Percentiles rank a stretch among this genome's conserved stretches.
Conservation (phyloP, 64 coral and sea anemone species). For the Montipora efflorescens region DNA sequence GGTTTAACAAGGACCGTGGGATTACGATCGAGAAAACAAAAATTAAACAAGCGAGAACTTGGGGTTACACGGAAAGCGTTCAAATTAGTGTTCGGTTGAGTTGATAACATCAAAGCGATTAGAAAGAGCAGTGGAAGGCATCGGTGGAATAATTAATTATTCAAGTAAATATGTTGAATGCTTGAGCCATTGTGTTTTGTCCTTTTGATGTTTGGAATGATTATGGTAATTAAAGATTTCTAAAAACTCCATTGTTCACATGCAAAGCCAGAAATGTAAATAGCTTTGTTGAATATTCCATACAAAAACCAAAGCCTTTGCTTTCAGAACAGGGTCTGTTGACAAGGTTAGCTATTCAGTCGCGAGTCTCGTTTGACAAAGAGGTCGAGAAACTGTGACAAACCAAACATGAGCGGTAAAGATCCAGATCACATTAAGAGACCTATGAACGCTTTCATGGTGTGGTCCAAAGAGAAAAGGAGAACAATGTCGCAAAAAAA, state of each 20-base stretch:
- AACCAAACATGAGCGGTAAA: slow-evolving; percentile 84
- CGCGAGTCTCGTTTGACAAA: slow-evolving; percentile 63
- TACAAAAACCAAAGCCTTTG: slow-evolving; percentile 85
- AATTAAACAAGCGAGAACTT: background rate
- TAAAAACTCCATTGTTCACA: slow-evolving; percentile 98
- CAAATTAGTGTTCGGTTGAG: background rate
- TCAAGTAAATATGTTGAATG: slow-evolving; percentile 94
- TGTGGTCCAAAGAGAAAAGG: slow-evolving; percentile 86
- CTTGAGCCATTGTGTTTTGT: slow-evolving; percentile 83
- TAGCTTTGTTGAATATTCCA: slow-evolving; percentile 97
- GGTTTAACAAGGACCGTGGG: slow-evolving; percentile 75
- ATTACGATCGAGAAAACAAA: slow-evolving; percentile 43
- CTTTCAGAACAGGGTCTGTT: slow-evolving; percentile 75
- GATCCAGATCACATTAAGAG: slow-evolving; percentile 94
- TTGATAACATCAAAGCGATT: slow-evolving; percentile 6
- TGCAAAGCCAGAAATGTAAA: slow-evolving; percentile 99
- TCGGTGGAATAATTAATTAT: slow-evolving; percentile 85
- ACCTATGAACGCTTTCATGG: slow-evolving; percentile 97
- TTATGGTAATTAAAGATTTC: slow-evolving; percentile 99
- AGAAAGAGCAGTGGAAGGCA: slow-evolving; percentile 45
- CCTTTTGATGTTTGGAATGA: slow-evolving; percentile 99
- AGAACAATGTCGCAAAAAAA: slow-evolving; percentile 79
- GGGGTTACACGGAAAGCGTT: background rate
- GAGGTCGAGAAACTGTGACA: slow-evolving; percentile 58
- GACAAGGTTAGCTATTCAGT: slow-evolving; percentile 79